Evolutionary conservation across 2,797 vertebrate genomes (phyloP).

Genomic region (Characodon lateralis): DNA sequence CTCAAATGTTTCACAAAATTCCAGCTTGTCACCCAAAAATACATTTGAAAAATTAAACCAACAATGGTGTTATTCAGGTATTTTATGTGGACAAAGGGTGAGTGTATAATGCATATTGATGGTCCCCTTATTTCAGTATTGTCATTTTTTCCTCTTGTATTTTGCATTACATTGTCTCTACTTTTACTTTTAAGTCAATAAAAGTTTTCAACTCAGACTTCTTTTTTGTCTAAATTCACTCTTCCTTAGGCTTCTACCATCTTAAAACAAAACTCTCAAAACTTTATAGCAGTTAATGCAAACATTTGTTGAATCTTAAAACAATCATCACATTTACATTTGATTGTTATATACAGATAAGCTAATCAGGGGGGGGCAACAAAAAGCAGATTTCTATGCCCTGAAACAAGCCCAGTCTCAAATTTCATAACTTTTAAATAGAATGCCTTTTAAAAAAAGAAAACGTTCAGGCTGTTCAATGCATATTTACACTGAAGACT

Average conservation of each 20-base stretch:
- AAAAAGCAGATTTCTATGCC: no score
- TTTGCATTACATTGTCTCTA: conserved; percentile 59
- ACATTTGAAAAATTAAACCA: conserved; percentile 3
- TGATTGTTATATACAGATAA: no score
- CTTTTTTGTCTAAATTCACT: conserved; percentile 33
- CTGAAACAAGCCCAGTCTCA: no score
- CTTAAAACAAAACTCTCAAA: no score
- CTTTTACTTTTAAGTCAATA: conserved; percentile 79
- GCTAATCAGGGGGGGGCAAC: no score
- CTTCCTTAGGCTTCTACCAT: not conserved
- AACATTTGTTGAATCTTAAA: no score
- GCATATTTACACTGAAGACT: no score
- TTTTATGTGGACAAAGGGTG: conserved; percentile 10
- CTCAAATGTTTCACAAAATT: conserved; percentile 37
- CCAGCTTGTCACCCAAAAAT: not conserved
- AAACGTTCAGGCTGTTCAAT: no score
- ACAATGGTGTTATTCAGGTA: not conserved
- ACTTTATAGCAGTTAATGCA: no score
- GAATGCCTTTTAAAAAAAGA: no score
- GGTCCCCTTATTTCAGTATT: conserved; percentile 67
- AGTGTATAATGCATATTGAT: conserved; percentile 34
- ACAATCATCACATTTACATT: no score
- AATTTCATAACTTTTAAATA: no score
- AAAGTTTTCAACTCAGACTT: conserved; percentile 66
- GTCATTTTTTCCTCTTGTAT: conserved; percentile 65